phyloP scores from a whole-genome alignment of 2,113 vertebrate species.

The Ursus arctos region DNA sequence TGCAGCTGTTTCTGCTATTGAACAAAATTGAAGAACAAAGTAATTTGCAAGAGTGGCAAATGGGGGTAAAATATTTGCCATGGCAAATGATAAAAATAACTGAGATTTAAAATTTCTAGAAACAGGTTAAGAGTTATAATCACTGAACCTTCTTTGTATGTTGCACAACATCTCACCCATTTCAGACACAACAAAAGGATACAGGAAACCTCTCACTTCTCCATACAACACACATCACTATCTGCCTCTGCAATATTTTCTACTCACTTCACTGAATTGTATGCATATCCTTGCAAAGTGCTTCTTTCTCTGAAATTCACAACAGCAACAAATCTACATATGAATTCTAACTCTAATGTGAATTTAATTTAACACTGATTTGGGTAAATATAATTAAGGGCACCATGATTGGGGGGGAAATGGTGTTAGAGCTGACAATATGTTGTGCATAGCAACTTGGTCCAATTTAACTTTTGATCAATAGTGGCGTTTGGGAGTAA shows the following conservation, averaged over 20 bases:
- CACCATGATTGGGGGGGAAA: rapidly evolving
- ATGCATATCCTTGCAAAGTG: slow-evolving; percentile 45
- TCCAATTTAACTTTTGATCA: slow-evolving; percentile 73
- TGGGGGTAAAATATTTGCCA: slow-evolving; percentile 4
- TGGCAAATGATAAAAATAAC: slow-evolving; percentile 53
- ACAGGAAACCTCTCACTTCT: slow-evolving; percentile 10
- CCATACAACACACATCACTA: slow-evolving; percentile 19
- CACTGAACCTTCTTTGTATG: not conserved
- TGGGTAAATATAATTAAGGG: slow-evolving; percentile 74
- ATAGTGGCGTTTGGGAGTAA: slow-evolving; percentile 41
- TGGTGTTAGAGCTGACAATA: slow-evolving; percentile 55
- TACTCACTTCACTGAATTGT: slow-evolving; percentile 60
- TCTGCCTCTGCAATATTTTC: not conserved
- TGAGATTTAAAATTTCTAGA: slow-evolving; percentile 53
- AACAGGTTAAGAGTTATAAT: slow-evolving; percentile 60
- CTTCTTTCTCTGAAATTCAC: slow-evolving; percentile 58
- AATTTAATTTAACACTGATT: slow-evolving; percentile 73
- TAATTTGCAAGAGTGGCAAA: not conserved
- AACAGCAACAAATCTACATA: slow-evolving; percentile 59
- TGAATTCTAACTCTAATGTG: slow-evolving; percentile 58
- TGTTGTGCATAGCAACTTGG: slow-evolving; percentile 18
- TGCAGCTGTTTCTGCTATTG: not conserved
- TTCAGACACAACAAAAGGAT: slow-evolving; percentile 50
- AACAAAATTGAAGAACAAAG: slow-evolving; percentile 34
- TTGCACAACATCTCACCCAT: not conserved